These are phyloP conservation scores for Limnephilus rhombicus DNA, from an alignment of 2,888 invertebrate genomes.

Conservation along the genomic window DNA sequence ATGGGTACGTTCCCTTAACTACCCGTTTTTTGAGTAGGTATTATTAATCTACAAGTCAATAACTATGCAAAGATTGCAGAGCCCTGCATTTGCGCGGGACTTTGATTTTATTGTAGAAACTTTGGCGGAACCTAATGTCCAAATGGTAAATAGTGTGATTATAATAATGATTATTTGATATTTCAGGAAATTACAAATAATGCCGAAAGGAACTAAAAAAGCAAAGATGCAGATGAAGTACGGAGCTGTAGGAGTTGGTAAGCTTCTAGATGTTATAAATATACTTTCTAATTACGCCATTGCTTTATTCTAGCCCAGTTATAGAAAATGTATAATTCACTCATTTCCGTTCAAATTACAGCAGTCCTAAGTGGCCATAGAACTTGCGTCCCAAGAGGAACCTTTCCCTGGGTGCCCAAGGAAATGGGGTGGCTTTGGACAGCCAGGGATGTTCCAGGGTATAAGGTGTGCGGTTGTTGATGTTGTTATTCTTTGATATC, in stretches of 20 bases:
- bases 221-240: background rate
- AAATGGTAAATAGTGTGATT: background rate
- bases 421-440: constrained; percentile 77
- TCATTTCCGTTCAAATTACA: background rate
- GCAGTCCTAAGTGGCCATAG: constrained; percentile 51
- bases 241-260: constrained; percentile 36
- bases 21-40: background rate
- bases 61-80: background rate
- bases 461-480: background rate
- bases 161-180: background rate
- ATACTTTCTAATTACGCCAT: background rate
- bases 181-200: background rate
- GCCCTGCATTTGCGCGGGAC: too few relatives aligned
- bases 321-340: background rate
- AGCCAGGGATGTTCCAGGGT: constrained; percentile 74
- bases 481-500: background rate
- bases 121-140: background rate
- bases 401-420: constrained; percentile 73
- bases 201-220: background rate
- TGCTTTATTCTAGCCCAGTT: background rate
- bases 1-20: too few relatives aligned
- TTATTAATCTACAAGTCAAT: background rate
- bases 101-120: background rate
- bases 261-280: background rate
- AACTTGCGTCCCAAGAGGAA: constrained; percentile 41